Conservation (phyloP, 2,888 invertebrate genomes). For the Byasa hedistus region DNA sequence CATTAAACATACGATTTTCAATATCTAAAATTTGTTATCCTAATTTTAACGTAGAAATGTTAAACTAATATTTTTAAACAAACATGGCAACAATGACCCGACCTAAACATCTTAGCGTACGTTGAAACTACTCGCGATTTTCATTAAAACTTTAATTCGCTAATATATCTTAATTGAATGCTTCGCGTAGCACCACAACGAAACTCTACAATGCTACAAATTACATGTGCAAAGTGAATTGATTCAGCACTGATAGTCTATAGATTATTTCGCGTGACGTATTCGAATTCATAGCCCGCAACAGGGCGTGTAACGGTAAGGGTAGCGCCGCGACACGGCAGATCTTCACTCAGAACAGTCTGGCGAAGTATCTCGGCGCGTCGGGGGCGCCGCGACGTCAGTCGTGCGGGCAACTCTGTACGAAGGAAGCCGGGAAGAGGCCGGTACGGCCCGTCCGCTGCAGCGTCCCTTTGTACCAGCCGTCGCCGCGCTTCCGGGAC, state of each 20-base stretch:
- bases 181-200: no score
- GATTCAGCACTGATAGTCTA: not conserved
- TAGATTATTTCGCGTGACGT: not conserved
- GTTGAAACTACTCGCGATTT: not conserved
- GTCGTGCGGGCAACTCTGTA: constrained; percentile 81
- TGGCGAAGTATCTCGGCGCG: constrained; percentile 12
- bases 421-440: constrained; percentile 97
- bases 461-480: constrained; percentile 96
- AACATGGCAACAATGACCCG: constrained; percentile 17
- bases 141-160: not conserved
- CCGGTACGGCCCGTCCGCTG: constrained; percentile 94
- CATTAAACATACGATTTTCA: constrained; percentile 10
- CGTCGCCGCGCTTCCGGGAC: constrained; percentile 94
- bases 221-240: no score
- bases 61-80: constrained; percentile 5
- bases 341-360: constrained; percentile 10
- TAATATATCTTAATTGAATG: no score
- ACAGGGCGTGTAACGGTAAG: no score
- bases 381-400: constrained; percentile 43
- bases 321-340: not conserved
- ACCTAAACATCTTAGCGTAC: not conserved
- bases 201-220: no score
- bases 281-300: not conserved
- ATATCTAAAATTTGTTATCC: constrained; percentile 18
- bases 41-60: not conserved